Evolutionary conservation across 23 tunicate species (phyloP).

Genomic region (Clavelina lepadiformis): DNA sequence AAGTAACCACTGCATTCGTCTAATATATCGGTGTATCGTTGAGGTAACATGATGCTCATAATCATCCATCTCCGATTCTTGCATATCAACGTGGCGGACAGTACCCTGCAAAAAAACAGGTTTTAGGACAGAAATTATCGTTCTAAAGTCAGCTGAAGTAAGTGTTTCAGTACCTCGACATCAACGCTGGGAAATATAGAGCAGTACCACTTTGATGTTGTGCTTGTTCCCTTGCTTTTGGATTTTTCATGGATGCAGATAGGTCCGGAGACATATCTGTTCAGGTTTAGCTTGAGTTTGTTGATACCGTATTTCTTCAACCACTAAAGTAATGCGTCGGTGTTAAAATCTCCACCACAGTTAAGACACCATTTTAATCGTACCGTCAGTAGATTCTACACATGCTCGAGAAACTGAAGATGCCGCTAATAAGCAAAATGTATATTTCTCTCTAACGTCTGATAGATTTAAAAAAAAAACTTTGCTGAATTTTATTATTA

Average conservation of each 20-base stretch:
- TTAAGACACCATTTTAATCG: too few species aligned
- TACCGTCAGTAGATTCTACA: too few species aligned
- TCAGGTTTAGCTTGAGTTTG: conserved; percentile 62
- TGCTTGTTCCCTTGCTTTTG: conserved; percentile 32
- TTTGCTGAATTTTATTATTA: too few species aligned
- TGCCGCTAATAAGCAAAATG: too few species aligned
- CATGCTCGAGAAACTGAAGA: too few species aligned
- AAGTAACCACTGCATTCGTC: conserved; percentile 83
- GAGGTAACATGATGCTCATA: conserved; percentile 61
- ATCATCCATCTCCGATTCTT: conserved; percentile 53
- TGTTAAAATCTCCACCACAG: too few species aligned
- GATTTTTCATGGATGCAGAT: conserved; percentile 76
- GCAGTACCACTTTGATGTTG: conserved; percentile 85
- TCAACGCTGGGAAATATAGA: conserved; percentile 90
- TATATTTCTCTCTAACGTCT: too few species aligned
- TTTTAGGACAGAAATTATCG: background rate
- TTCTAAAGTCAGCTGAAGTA: background rate
- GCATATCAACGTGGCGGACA: conserved; percentile 87
- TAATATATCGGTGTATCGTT: conserved; percentile 47
- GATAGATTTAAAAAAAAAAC: too few species aligned
- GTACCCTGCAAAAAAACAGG: conserved; percentile 32
- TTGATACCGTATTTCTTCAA: conserved; percentile 67
- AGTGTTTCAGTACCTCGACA: too few species aligned
- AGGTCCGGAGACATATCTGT: conserved; percentile 69
- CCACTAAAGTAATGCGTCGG: conserved; percentile 64